Base-by-base conservation (phyloP, 2,797 vertebrate species). In the Cygnus olor region DNA sequence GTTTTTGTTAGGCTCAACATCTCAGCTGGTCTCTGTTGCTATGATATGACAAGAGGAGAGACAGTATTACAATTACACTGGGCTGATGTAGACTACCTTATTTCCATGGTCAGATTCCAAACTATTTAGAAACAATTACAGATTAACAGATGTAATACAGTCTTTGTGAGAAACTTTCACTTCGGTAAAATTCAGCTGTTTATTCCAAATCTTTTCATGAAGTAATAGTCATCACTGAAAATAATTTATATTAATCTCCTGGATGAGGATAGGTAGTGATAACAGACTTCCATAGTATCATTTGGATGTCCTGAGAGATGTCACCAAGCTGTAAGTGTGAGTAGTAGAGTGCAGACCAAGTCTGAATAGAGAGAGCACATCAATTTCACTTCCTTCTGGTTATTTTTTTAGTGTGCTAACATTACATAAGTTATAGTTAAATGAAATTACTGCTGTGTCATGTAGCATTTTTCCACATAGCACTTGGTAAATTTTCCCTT, bases 1-100 rank as follows among this genome's bases (percentile, higher is more conserved):
- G 38, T 24, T 79, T 88, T 84, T 85, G 61, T 94, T 92, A 80
- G 57, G 14, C 42, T 94, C 86, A 82, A 34, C 20, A 49, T 82
- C 51, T 86, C 36, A 25, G 27, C 70, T 94, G 21, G 9, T 88
- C 34, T 34, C 70, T 60, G 2, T 28, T 79, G 45, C 57, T 85
- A 0, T 63, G 57, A 30, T 58, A n/a, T 44, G 85, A 78, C 82
- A 80, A 38, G 28, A 54, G 56, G 34, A 72, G 36, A 40, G 28
- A 65, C 11, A 21, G 24, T 69, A 18, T 27, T 60, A 60, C 68
- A 36, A 42, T 84, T 58, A 34, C 17, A 24, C 10, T 42, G 30
- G 0, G 2, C 53, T 88, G 24, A 24, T 83, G 30, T 64, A 32
- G 30, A 45, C 38, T 2, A 24, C 17, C 30, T 89, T 60, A 28